Conservation (phyloP, 2,888 invertebrate species). For the Oasisia sp. region DNA sequence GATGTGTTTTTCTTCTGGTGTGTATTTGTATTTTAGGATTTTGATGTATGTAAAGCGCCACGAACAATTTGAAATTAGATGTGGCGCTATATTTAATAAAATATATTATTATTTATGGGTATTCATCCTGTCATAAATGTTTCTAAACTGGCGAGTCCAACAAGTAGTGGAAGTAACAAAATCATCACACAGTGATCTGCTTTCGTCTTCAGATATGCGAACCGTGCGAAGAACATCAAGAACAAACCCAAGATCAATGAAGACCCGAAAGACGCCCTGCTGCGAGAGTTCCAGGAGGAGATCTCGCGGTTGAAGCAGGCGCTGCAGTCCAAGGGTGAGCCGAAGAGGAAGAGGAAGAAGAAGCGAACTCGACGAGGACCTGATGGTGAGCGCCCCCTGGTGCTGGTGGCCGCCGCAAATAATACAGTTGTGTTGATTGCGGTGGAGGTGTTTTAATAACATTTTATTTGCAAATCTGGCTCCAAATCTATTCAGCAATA, state of each 20-base stretch:
- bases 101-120: no score
- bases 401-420: not conserved
- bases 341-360: slow-evolving; percentile 41
- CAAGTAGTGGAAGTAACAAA: not conserved
- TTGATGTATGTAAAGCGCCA: no score
- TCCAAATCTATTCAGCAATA: not conserved
- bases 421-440: not conserved
- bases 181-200: not conserved
- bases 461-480: not conserved
- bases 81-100: no score
- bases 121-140: no score
- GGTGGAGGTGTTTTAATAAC: not conserved
- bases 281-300: slow-evolving; percentile 94
- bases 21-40: no score
- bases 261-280: slow-evolving; percentile 97
- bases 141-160: not conserved
- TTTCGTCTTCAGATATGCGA: slow-evolving; percentile 76
- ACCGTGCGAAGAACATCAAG: slow-evolving; percentile 97
- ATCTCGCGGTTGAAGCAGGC: slow-evolving; percentile 75
- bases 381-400: slow-evolving; percentile 47
- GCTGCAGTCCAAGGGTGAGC: slow-evolving; percentile 60
- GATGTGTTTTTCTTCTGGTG: no score
- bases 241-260: slow-evolving; percentile 98
- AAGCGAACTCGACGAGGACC: slow-evolving; percentile 45
- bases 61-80: no score